Evolutionary conservation across 92 coral and sea anemone genomes (phyloP), one percentile per base, ranked within the genome.

Genomic region (Palythoa grandis): DNA sequence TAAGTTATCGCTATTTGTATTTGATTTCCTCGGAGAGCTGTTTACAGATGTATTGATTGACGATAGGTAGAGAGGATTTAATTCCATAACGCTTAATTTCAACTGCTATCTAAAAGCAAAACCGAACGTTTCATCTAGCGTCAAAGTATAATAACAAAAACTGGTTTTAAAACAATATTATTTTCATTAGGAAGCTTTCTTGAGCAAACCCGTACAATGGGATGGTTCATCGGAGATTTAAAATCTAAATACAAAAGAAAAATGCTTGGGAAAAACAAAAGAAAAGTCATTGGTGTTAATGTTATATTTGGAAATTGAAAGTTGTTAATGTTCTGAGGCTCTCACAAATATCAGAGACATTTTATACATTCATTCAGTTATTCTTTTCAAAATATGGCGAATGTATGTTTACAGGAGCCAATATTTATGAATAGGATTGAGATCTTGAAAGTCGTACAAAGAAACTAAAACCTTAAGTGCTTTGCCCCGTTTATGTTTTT

Each of bases 1-100:
- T 96, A 92, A 91, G 99, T 95, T 77, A 24, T 87, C 9, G 39
- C 48, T 15, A 10, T 20, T 38, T 77, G 48, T 0, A 47, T 22
- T 19, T 71, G 12, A n/a, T 76, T 76, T 60, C 43, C 50, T 37
- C 63, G 25, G 29, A n/a, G 22, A 35, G 20, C 60, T 13, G 63
- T 52, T 52, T 76, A 37, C 67, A 80, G 50, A 29, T 54, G 50
- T 56, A 20, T 63, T 19, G n/a, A 40, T 3, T 61, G 39, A 79
- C 10, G 35, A 75, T 11, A 47, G 15, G 9, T 11, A 53, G 50
- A 54, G 25, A 29, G 12, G 13, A 22, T 25, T 47, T 40, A 25
- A 65, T 4, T 23, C 43, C 8, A 11, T 69, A n/a, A 2, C 8
- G 22, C 50, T 43, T 43, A 43, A 43, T 43, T 43, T 8, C 0